A percentile compares a stretch with the other conserved stretches of the same genome.
Conservation (phyloP, 2,113 vertebrate species). For the Verasper variegatus region DNA sequence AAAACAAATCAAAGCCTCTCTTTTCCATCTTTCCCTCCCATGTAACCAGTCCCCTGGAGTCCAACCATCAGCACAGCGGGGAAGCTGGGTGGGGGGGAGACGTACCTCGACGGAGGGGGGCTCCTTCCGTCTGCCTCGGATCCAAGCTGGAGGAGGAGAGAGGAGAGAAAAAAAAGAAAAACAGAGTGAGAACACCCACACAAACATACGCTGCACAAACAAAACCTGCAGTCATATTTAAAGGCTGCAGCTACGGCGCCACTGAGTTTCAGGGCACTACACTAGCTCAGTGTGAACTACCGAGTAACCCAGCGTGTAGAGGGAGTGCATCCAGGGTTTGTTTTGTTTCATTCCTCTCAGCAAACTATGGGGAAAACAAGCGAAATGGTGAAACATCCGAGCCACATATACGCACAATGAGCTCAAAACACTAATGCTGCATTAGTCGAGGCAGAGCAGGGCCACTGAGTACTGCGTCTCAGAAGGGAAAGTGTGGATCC, state of each 20-base stretch:
- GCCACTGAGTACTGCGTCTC: constrained; percentile 48
- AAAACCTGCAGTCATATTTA: constrained; percentile 72
- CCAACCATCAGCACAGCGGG: constrained; percentile 73
- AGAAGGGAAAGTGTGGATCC: constrained; percentile 34
- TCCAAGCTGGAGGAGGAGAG: constrained; percentile 89
- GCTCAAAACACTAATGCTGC: constrained; percentile 28
- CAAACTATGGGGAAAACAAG: constrained; percentile 42
- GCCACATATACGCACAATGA: constrained; percentile 15
- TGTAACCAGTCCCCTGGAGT: constrained; percentile 68
- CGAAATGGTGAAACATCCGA: constrained; percentile 13
- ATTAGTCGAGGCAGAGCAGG: constrained; percentile 40
- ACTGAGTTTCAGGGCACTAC: constrained; percentile 48
- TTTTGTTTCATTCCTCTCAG: constrained; percentile 47
- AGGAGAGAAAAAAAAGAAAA: constrained; percentile 44
- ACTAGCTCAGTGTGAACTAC: constrained; percentile 34
- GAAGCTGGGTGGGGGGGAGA: constrained; percentile 39
- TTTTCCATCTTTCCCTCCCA: constrained; percentile 59
- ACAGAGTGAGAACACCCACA: constrained; percentile 72
- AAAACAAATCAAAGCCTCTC: constrained; percentile 77
- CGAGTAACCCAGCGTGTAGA: constrained; percentile 6
- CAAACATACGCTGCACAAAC: constrained; percentile 70
- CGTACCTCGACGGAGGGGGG: constrained; percentile 92
- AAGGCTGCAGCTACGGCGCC: constrained; percentile 57
- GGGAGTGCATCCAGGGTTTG: background rate
- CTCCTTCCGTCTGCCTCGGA: constrained; percentile 91